phyloP scores from a whole-genome alignment of 2,888 invertebrate genomes.

The Acheta domesticus region DNA sequence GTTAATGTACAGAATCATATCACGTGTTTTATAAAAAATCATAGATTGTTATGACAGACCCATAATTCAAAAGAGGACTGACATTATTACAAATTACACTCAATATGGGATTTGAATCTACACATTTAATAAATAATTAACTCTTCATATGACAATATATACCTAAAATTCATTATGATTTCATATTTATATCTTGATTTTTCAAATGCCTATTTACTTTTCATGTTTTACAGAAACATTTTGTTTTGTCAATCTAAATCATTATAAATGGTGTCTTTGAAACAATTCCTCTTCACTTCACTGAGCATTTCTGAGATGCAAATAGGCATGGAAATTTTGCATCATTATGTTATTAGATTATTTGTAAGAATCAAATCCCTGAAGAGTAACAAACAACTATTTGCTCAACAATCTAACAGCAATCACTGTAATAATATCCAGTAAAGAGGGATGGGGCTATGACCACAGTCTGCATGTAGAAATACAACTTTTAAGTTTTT shows the following conservation, averaged over 20 bases:
- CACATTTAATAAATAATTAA: not conserved
- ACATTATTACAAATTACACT: constrained; percentile 10
- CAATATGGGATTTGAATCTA: constrained; percentile 9
- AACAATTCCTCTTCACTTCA: not conserved
- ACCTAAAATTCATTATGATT: not conserved
- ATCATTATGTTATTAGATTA: constrained; percentile 25
- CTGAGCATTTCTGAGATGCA: not conserved
- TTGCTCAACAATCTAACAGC: constrained; percentile 18
- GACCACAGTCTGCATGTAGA: not conserved
- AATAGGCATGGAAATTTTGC: constrained; percentile 5
- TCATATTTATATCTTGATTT: not conserved
- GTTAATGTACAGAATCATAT: constrained; percentile 2
- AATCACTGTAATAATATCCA: constrained; percentile 11
- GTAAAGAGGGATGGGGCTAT: not conserved
- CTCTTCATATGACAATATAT: not conserved
- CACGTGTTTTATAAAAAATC: not conserved
- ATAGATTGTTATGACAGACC: not conserved
- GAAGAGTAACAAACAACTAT: constrained; percentile 10
- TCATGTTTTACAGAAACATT: no score
- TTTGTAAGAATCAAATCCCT: constrained; percentile 28
- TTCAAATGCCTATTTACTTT: no score
- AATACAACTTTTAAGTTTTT: not conserved
- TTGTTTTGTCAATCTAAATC: no score
- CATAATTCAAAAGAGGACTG: constrained; percentile 3
- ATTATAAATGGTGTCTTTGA: no score